Percentiles rank a stretch among this genome's conserved stretches.
phyloP scores from a whole-genome alignment of 1,140 invertebrate species.

The Venustaconcha ellipsiformis region DNA sequence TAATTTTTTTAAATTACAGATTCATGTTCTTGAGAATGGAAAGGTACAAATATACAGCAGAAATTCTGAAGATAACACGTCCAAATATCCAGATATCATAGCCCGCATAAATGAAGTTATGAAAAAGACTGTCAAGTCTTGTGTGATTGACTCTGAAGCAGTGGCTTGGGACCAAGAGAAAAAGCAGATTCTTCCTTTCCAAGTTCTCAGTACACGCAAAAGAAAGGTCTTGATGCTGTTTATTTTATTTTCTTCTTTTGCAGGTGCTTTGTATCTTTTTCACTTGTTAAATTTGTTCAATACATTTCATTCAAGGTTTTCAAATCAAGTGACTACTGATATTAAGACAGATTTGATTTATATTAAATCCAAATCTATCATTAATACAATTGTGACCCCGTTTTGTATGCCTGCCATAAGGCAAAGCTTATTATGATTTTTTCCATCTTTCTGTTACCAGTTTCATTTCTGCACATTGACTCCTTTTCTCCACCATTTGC shows the following conservation, averaged over 20 bases:
- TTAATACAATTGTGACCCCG: too few relatives aligned
- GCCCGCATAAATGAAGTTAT: constrained; percentile 72
- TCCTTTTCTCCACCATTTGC: too few relatives aligned
- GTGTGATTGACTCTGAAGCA: constrained; percentile 96
- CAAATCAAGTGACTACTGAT: too few relatives aligned
- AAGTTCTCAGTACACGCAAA: constrained; percentile 95
- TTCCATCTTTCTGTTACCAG: too few relatives aligned
- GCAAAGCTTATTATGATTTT: too few relatives aligned
- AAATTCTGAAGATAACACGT: constrained; percentile 98
- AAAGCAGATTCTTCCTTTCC: constrained; percentile 96
- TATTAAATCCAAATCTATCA: too few relatives aligned
- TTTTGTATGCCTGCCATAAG: too few relatives aligned
- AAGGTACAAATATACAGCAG: constrained; percentile 90
- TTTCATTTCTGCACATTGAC: too few relatives aligned
- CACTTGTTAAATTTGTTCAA: too few relatives aligned
- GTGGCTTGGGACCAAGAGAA: constrained; percentile 95
- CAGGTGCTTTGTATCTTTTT: too few relatives aligned
- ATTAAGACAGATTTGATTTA: too few relatives aligned
- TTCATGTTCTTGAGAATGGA: constrained; percentile 68
- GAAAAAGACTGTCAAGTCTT: constrained; percentile 77
- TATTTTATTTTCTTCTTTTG: background rate
- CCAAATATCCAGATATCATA: constrained; percentile 98
- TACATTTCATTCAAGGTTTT: too few relatives aligned
- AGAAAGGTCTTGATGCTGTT: constrained; percentile 78
- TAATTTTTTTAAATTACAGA: constrained; percentile 63